Evolutionary conservation across 2,113 vertebrate species (phyloP).

Genomic region (Equus quagga): DNA sequence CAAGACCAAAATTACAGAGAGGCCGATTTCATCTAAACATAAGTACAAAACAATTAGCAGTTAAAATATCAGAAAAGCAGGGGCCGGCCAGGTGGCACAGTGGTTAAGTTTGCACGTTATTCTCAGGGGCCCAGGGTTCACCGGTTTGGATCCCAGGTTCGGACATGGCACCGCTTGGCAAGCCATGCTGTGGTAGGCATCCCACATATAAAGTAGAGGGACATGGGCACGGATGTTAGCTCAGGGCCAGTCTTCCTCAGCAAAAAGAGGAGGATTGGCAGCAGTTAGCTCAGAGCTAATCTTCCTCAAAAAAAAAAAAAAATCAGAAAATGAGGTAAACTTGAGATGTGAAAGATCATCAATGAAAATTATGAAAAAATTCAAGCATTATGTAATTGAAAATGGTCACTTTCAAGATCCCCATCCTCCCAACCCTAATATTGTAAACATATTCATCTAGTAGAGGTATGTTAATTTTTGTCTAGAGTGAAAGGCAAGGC

Average conservation of each 20-base stretch:
- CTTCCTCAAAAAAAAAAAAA: too few species aligned
- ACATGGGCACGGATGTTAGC: too few species aligned
- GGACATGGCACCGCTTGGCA: too few species aligned
- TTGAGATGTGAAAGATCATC: not conserved
- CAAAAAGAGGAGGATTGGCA: too few species aligned
- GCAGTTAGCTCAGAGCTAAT: too few species aligned
- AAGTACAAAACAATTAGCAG: constrained; percentile 28
- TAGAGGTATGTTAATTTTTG: not conserved
- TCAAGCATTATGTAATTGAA: not conserved
- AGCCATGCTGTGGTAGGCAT: too few species aligned
- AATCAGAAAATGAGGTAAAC: not conserved
- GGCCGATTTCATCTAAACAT: not conserved
- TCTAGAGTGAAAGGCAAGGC: not conserved
- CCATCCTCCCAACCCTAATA: not conserved
- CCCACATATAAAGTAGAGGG: too few species aligned
- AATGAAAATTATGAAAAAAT: constrained; percentile 36
- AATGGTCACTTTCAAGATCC: constrained; percentile 16
- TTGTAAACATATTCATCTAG: not conserved
- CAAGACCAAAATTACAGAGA: not conserved
- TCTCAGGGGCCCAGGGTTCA: too few species aligned
- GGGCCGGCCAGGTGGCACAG: too few species aligned
- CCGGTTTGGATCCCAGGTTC: too few species aligned
- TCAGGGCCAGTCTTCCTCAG: too few species aligned
- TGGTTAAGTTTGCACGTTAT: too few species aligned
- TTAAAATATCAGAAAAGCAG: not conserved